Percentiles rank a stretch among this genome's conserved stretches.
Conservation (phyloP, 2,888 invertebrate genomes). For the Brenthis ino region DNA sequence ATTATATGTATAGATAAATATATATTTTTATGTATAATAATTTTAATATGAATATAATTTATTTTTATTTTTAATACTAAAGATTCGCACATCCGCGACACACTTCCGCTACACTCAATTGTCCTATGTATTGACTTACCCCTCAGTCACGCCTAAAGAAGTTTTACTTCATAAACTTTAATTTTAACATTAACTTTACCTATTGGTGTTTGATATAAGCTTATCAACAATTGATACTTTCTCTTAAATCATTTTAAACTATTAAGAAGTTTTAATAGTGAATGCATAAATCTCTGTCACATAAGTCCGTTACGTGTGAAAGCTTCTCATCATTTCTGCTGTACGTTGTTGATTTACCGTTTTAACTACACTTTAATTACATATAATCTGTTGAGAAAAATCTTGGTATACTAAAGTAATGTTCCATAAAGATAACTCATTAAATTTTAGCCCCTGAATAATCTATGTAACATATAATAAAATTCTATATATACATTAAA, state of each 20-base stretch:
- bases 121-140: no score
- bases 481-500: no score
- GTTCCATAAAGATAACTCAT: slow-evolving; percentile 6
- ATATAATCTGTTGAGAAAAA: slow-evolving; percentile 13
- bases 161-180: no score
- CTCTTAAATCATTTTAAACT: background rate
- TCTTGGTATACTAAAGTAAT: background rate
- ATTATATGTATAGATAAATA: no score
- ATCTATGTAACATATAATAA: no score
- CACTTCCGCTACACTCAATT: no score
- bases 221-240: slow-evolving; percentile 14
- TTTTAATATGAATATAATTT: no score
- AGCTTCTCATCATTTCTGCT: background rate
- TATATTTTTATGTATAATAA: no score
- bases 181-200: no score
- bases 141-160: no score
- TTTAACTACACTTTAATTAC: slow-evolving; percentile 7
- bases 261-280: slow-evolving; percentile 6
- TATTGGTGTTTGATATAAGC: background rate
- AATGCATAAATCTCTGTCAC: slow-evolving; percentile 18
- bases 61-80: no score
- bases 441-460: background rate
- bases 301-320: slow-evolving; percentile 12
- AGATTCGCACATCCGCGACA: no score
- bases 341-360: slow-evolving; percentile 17